These are phyloP conservation scores for Patella depressa DNA, from an alignment of 2,888 invertebrate genomes.

Conservation along the genomic window DNA sequence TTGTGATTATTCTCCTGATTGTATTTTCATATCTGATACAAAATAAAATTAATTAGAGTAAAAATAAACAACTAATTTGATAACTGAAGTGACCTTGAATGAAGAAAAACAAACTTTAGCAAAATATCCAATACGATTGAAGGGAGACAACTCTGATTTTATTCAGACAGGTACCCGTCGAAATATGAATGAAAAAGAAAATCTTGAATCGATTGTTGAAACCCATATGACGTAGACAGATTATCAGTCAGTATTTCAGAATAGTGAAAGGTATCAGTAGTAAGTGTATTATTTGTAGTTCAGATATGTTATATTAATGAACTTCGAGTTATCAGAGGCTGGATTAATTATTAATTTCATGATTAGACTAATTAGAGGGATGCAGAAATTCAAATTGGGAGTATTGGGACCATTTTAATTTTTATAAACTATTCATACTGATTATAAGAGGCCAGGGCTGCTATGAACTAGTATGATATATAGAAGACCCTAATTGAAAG, in stretches of 20 bases:
- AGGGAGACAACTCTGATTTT: not conserved
- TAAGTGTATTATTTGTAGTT: not conserved
- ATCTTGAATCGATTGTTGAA: not conserved
- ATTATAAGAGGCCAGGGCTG: no score
- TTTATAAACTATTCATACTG: no score
- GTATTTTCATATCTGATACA: not conserved
- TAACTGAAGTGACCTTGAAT: no score
- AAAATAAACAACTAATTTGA: not conserved
- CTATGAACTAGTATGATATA: no score
- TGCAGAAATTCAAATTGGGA: no score
- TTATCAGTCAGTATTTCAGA: no score
- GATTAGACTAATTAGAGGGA: not conserved
- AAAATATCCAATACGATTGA: not conserved
- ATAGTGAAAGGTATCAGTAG: no score
- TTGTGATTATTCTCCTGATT: no score
- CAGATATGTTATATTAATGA: not conserved
- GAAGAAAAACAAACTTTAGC: no score
- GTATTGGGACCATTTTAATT: no score
- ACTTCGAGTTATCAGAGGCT: slow-evolving; percentile 2
- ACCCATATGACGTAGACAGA: no score
- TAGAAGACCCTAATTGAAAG: no score
- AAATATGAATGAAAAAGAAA: not conserved
- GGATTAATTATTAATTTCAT: not conserved
- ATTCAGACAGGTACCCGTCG: not conserved
- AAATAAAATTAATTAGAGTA: slow-evolving; percentile 18